Base-by-base conservation (phyloP, 2,797 vertebrate species). In the Sebastes hubbsi region DNA sequence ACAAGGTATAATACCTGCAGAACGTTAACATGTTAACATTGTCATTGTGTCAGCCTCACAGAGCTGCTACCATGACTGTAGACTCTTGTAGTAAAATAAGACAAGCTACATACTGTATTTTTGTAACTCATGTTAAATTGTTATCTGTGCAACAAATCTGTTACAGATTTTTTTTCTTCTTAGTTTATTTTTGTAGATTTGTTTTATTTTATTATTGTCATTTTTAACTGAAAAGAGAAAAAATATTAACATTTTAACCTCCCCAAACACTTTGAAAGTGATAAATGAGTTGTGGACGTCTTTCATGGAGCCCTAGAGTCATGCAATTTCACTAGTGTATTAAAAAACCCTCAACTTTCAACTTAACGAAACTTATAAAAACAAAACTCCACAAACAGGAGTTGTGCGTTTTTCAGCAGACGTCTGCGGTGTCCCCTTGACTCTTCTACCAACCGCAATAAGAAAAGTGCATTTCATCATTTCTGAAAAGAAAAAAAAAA, bases 391-490 rank as follows among this genome's bases (percentile, higher is more conserved):
- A 20, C 18, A 30, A 18, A 71, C 22, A 20, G 14, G 0, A 36
- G 49, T 24, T 22, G 20, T 52, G 49, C 4, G 8, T 52, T 64
- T 1, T 25, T 6, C 22, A 13, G 38, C 13, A 70, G 66, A 59
- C 4, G 1, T 34, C 20, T 29, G 29, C 4, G 1, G 5, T 38
- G 30, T 66, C 54, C 32, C 2, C 20, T 52, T 7, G 25, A 36
- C 46, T 71, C 8, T 14, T 60, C 10, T 5, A 75, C 13, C 5
- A 58, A 6, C 25, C 2, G 2, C 25, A 66, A 65, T 65, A 66
- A 22, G 24, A 77, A 80, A 70, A 64, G 32, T 29, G 22, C 25
- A 64, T 71, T 42, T 80, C n/a, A 58, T 63, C 18, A 63, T 62
- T 32, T 55, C 46, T 73, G 34, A 16, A 52, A 49, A 46, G 6